Percentiles rank a stretch among this genome's conserved stretches.
These are phyloP conservation scores for Argya squamiceps DNA, from an alignment of 2,797 vertebrate species.

Conservation along the genomic window DNA sequence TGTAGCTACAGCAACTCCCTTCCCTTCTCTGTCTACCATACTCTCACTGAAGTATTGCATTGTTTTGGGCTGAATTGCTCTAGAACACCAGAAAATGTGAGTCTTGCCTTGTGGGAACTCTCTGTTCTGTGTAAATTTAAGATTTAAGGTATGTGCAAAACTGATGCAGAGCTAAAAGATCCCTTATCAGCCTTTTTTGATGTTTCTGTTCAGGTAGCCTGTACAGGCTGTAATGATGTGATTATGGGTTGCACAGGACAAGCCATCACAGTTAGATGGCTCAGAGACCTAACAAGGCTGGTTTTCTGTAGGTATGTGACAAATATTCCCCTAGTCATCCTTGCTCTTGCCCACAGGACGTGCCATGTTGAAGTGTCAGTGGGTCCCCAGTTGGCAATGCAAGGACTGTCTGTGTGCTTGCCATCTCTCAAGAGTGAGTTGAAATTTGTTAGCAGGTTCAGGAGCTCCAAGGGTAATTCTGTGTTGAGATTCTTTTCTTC, in stretches of 20 bases:
- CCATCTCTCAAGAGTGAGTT: background rate
- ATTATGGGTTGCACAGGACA: background rate
- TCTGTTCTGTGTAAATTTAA: background rate
- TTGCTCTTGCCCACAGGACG: background rate
- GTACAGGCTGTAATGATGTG: background rate
- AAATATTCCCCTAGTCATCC: background rate
- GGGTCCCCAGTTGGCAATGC: fast-evolving
- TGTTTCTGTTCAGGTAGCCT: background rate
- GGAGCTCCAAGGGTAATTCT: background rate
- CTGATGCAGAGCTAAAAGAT: background rate
- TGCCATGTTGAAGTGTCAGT: background rate
- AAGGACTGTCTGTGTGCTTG: background rate
- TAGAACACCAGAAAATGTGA: background rate
- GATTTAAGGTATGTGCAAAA: background rate
- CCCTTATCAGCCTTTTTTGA: background rate
- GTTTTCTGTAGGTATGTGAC: background rate
- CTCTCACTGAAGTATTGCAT: background rate
- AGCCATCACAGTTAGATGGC: background rate
- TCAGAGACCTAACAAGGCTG: background rate
- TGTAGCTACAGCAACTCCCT: background rate
- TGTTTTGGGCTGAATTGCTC: background rate
- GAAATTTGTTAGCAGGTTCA: background rate
- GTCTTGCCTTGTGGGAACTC: background rate
- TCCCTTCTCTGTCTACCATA: background rate
- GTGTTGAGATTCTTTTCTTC: background rate